A percentile compares a stretch with the other conserved stretches of the same genome.
Conservation (phyloP, 2,797 vertebrate genomes). For the Anomalospiza imberbis region DNA sequence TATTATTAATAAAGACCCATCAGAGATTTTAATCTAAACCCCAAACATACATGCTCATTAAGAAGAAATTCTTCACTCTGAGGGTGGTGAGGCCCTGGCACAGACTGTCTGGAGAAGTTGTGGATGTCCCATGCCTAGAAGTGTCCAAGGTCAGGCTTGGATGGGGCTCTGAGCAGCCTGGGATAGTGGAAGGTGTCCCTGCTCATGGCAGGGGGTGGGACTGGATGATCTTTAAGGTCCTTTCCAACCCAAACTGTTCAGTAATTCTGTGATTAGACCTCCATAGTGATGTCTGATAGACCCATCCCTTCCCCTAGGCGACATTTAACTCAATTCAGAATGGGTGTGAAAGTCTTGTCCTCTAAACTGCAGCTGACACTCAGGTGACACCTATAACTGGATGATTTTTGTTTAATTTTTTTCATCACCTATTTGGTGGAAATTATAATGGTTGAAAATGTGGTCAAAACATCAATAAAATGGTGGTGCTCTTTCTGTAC, state of each 20-base stretch:
- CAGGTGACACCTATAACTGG: neutral
- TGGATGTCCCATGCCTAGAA: neutral
- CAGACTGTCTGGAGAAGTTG: neutral
- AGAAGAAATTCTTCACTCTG: neutral
- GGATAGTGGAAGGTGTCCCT: neutral
- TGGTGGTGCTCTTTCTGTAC: accelerated
- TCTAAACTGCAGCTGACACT: neutral
- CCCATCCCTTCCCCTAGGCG: neutral
- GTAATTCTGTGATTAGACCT: neutral
- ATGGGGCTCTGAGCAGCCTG: neutral
- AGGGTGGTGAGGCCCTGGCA: neutral
- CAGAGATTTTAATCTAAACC: neutral
- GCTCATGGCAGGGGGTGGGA: neutral
- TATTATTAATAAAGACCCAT: neutral
- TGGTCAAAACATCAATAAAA: neutral
- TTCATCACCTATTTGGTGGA: neutral
- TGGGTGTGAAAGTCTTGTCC: neutral
- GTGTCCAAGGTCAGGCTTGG: neutral
- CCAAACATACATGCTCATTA: neutral
- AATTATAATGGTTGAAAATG: neutral
- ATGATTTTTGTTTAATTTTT: neutral
- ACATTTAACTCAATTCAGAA: neutral
- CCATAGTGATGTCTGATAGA: neutral
- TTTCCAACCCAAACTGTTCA: neutral
- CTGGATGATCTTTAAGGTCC: neutral